These are phyloP conservation scores for Stictonetta naevosa DNA, from an alignment of 2,113 vertebrate genomes.

Conservation along the genomic window DNA sequence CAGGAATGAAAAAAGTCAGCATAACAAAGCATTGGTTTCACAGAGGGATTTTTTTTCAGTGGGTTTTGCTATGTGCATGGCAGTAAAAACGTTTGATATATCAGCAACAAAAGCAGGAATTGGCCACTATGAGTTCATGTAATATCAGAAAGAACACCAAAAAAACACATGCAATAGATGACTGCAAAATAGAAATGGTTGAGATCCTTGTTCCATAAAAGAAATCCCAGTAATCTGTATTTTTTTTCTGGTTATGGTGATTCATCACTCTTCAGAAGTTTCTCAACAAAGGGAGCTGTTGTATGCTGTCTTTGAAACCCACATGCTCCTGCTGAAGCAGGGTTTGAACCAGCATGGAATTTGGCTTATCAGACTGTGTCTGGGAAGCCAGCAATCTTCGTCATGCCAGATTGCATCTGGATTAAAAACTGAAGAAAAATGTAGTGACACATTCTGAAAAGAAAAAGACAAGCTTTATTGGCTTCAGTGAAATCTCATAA, in stretches of 20 bases:
- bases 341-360: slow-evolving; percentile 32
- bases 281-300: slow-evolving; percentile 8
- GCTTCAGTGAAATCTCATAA: slow-evolving; percentile 36
- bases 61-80: background rate
- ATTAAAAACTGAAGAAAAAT: slow-evolving; percentile 54
- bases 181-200: background rate
- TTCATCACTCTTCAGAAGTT: slow-evolving; percentile 34
- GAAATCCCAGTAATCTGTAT: background rate
- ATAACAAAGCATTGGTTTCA: background rate
- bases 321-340: background rate
- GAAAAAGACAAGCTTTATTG: slow-evolving; percentile 37
- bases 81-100: background rate
- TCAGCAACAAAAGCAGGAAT: background rate
- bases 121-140: background rate
- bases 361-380: slow-evolving; percentile 45
- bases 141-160: background rate
- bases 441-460: slow-evolving; percentile 33
- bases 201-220: background rate
- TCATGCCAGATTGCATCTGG: slow-evolving; percentile 56
- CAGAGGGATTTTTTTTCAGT: background rate
- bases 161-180: background rate
- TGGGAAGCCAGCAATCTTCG: slow-evolving; percentile 32
- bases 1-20: background rate
- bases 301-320: slow-evolving; percentile 27
- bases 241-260: slow-evolving; percentile 22